These are phyloP conservation scores for Isoperla grammatica DNA, from an alignment of 2,888 invertebrate species.

Conservation along the genomic window DNA sequence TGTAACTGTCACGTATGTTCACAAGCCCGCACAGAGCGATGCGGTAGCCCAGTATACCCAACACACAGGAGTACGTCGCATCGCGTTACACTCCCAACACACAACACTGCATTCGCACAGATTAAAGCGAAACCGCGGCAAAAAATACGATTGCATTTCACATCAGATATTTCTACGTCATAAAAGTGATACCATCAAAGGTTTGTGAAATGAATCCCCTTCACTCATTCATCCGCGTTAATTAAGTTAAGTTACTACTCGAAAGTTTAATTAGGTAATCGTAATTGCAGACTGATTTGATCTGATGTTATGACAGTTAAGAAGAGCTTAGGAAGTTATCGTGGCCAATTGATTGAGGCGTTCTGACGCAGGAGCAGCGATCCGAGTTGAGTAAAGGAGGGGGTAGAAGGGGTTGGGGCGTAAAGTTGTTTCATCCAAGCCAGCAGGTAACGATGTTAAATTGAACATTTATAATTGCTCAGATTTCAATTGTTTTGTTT, in stretches of 20 bases:
- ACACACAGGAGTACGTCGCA: background rate
- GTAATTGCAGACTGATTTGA: conserved; percentile 5
- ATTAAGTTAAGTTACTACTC: no score
- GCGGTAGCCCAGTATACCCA: background rate
- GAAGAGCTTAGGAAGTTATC: background rate
- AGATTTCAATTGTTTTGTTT: no score
- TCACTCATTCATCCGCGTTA: no score
- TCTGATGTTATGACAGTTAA: conserved; percentile 12
- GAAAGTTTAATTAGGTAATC: background rate
- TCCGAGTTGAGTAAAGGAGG: background rate
- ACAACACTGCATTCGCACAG: background rate
- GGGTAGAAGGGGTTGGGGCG: conserved; percentile 16
- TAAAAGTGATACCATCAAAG: no score
- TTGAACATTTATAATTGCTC: background rate
- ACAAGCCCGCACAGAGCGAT: conserved; percentile 2
- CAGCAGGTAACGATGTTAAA: background rate
- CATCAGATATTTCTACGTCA: no score
- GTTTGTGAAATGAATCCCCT: no score
- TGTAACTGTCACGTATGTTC: conserved; percentile 9
- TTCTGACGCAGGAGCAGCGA: background rate
- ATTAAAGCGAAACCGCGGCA: no score
- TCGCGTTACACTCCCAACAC: background rate
- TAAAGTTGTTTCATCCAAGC: conserved; percentile 12
- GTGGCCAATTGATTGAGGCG: background rate
- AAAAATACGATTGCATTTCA: no score